phyloP scores from a whole-genome alignment of 1,140 invertebrate species.

The Argopecten irradians region DNA sequence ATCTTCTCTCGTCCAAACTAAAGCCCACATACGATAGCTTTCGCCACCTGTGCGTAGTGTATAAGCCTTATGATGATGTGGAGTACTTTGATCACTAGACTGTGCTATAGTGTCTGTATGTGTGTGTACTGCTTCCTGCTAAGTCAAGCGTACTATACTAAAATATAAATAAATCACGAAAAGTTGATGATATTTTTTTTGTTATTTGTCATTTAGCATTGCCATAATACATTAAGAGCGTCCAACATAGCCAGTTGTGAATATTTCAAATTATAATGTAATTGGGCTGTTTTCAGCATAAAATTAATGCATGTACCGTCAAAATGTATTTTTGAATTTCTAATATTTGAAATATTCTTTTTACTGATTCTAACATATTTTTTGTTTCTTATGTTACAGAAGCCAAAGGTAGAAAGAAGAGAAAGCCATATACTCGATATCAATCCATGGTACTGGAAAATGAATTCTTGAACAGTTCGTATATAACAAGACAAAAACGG shows the following conservation, averaged over 20 bases:
- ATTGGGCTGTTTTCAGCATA: no score
- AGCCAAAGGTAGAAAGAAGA: constrained; percentile 76
- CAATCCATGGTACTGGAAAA: constrained; percentile 83
- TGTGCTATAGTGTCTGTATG: not conserved
- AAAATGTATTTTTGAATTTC: no score
- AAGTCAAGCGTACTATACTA: not conserved
- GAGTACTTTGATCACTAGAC: not conserved
- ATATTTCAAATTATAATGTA: no score
- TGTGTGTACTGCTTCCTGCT: not conserved
- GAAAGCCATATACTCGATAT: constrained; percentile 97
- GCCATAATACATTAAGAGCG: not conserved
- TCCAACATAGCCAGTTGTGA: no score
- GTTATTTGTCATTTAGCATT: not conserved
- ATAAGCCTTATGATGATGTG: not conserved
- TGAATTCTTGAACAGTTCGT: constrained; percentile 83
- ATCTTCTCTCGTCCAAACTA: not conserved
- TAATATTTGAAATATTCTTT: no score
- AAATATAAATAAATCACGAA: not conserved
- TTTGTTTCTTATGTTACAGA: constrained; percentile 65
- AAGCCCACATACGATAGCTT: not conserved
- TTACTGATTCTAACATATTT: not conserved
- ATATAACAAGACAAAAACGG: constrained; percentile 84
- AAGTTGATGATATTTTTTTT: not conserved
- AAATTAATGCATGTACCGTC: no score
- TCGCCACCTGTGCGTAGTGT: not conserved